Conservation (phyloP, 2,797 vertebrate genomes). For the Phalanger gymnotis region DNA sequence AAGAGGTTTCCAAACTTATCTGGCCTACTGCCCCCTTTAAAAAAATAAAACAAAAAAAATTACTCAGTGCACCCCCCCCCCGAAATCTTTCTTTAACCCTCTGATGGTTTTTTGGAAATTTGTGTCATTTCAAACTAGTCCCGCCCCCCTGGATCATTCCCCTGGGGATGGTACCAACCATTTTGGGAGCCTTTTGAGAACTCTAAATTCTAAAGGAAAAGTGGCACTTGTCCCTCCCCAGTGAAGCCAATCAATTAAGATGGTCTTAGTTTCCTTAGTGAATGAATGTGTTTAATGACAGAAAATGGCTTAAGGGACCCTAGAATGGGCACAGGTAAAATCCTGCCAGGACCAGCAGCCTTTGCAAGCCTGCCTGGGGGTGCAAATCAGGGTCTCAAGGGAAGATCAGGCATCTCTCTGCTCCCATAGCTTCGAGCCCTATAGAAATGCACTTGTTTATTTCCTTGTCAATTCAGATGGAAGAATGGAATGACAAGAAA, state of each 20-base stretch:
- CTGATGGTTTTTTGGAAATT: neutral
- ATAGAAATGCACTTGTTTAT: constrained; percentile 11
- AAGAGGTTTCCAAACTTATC: too few relatives aligned
- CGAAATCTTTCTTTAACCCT: too few relatives aligned
- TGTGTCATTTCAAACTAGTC: too few relatives aligned
- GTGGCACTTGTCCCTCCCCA: neutral
- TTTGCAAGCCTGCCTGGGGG: neutral
- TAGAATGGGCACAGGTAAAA: neutral
- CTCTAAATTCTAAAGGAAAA: neutral
- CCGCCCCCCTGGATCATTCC: too few relatives aligned
- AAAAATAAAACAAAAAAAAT: too few relatives aligned
- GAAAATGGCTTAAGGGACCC: constrained; percentile 8
- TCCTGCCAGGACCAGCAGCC: neutral
- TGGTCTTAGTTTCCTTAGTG: neutral
- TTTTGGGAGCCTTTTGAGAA: too few relatives aligned
- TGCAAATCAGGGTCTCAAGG: neutral
- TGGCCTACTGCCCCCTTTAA: too few relatives aligned
- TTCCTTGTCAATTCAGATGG: constrained; percentile 18
- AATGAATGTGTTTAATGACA: constrained; percentile 36
- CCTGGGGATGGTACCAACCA: too few relatives aligned
- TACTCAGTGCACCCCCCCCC: too few relatives aligned
- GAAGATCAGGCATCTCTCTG: neutral
- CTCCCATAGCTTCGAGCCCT: neutral
- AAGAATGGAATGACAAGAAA: neutral
- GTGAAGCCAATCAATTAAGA: constrained; percentile 24